phyloP scores from a whole-genome alignment of 2,113 vertebrate genomes.

The Apteryx mantelli region DNA sequence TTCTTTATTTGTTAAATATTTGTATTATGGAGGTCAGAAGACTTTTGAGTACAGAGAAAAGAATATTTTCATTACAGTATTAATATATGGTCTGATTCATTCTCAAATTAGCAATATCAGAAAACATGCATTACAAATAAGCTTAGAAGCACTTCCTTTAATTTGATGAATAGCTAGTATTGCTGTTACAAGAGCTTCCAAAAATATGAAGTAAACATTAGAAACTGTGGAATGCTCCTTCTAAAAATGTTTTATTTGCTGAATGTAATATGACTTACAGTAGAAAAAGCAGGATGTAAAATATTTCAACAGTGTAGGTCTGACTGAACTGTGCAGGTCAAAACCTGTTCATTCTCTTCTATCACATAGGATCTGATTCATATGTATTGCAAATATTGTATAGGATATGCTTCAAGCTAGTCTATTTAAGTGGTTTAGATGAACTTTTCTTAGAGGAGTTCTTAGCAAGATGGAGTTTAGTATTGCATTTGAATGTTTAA shows the following conservation, averaged over 20 bases:
- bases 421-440: not conserved
- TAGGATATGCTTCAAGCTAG: not conserved
- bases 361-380: not conserved
- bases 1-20: not conserved
- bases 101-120: not conserved
- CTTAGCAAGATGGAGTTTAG: not conserved
- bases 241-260: not conserved
- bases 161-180: not conserved
- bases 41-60: not conserved
- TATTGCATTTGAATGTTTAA: not conserved
- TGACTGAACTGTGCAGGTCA: not conserved
- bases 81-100: not conserved
- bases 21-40: not conserved
- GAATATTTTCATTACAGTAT: not conserved
- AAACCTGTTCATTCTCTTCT: not conserved
- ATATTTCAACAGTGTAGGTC: not conserved
- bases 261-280: accelerated
- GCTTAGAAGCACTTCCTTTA: not conserved
- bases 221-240: not conserved
- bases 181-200: not conserved
- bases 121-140: not conserved
- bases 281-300: not conserved
- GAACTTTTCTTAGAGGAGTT: not conserved
- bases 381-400: not conserved
- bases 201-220: not conserved